Evolutionary conservation across 2,888 invertebrate species (phyloP), one percentile per base, ranked within the genome.

Genomic region (Notodonta dromedarius): DNA sequence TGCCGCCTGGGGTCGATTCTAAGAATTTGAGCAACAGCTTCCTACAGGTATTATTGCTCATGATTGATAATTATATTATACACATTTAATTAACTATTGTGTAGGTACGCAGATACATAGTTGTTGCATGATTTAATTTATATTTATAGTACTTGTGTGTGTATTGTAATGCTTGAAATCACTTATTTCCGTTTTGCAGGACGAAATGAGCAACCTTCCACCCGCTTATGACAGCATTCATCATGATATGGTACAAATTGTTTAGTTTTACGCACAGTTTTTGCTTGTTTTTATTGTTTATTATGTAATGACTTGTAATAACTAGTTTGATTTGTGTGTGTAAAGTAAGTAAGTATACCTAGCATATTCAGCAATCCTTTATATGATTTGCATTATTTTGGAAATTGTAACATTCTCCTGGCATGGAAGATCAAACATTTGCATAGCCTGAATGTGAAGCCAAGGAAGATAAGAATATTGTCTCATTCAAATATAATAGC

Each of bases 151-250:
- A 35, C 63, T 56, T 44, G 35, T 50, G 13, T 57, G 52, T 62
- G 50, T 59, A 65, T 62, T 44, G 46, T 52, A 32, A 54, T 48
- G 56, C 67, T 73, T 75, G 70, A 76, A 61, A 57, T 56, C 50
- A 62, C 42, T 63, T 67, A 58, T 71, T 74, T 78, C 80, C 79
- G 71, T 81, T 83, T 88, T 88, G 73, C 94, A 96, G 95, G 95
- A 96, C 78, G 96, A 95, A 93, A 92, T 93, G 87, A 87, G 95
- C 87, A 95, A 95, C 91, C 94, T 95, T 73, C 95, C 95, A 67
- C 94, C 96, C 76, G 94, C 95, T 80, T 95, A 96, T 86, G 95
- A 94, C 90, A 95, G 96, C 88, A 95, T 96, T 78, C 95, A 95
- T 80, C 96, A 96, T 79, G 96, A 96, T 89, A 95, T 96, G 96